These are phyloP conservation scores for Maccullochella peelii DNA, from an alignment of 2,113 vertebrate genomes.

Conservation along the genomic window DNA sequence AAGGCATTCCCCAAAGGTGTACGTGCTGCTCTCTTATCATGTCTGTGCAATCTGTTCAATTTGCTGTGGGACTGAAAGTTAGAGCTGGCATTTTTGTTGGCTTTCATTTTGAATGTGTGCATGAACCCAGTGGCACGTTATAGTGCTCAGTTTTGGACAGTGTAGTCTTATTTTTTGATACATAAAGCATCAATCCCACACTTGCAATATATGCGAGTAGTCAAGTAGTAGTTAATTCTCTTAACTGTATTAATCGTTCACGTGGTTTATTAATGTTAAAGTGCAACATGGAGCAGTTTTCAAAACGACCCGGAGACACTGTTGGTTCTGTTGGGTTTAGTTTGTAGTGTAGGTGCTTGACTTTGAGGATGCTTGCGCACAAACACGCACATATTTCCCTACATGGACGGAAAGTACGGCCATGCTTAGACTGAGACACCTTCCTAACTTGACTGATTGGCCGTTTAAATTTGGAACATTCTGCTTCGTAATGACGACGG, in stretches of 20 bases:
- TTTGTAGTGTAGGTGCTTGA: not conserved
- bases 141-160: not conserved
- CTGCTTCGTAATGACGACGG: conserved; percentile 39
- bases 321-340: conserved; percentile 9
- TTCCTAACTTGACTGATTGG: conserved; percentile 27
- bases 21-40: conserved; percentile 24
- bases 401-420: not conserved
- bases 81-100: conserved; percentile 3
- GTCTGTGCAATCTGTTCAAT: conserved; percentile 55
- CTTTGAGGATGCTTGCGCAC: not conserved
- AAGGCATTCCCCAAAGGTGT: conserved; percentile 50
- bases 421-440: not conserved
- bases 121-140: not conserved
- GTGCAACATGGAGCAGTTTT: conserved; percentile 18
- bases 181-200: not conserved
- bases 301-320: conserved; percentile 2
- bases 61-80: conserved; percentile 21
- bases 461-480: conserved; percentile 43
- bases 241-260: no score
- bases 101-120: conserved; percentile 4
- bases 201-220: no score
- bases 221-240: no score
- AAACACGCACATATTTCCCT: not conserved
- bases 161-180: not conserved
- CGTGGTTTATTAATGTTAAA: conserved; percentile 21